phyloP scores from a whole-genome alignment of 1,140 invertebrate genomes.

The Rhyzopertha dominica region DNA sequence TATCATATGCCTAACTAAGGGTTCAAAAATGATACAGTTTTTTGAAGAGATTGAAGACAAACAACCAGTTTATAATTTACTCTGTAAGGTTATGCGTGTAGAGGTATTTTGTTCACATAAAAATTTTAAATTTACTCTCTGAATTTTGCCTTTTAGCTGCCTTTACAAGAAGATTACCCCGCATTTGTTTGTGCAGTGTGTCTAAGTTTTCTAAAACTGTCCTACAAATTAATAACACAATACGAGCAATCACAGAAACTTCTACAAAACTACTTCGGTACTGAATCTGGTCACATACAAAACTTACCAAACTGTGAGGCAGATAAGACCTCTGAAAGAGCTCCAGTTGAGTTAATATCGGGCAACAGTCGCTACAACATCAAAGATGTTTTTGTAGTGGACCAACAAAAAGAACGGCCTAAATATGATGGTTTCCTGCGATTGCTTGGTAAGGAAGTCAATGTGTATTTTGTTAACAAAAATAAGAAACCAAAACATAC shows the following conservation, averaged over 20 bases:
- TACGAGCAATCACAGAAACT: conserved; percentile 19
- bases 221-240: conserved; percentile 21
- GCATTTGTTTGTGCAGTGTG: conserved; percentile 23
- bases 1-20: too few species aligned
- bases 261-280: too few species aligned
- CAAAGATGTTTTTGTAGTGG: conserved; percentile 4
- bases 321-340: not conserved
- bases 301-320: conserved; percentile 3
- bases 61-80: too few species aligned
- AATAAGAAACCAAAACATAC: not conserved
- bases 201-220: conserved; percentile 18
- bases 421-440: conserved; percentile 2
- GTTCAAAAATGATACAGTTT: too few species aligned
- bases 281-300: too few species aligned
- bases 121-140: too few species aligned
- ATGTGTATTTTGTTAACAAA: conserved; percentile 1
- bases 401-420: conserved; percentile 4
- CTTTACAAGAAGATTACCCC: too few species aligned
- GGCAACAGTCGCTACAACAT: conserved; percentile 5
- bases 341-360: conserved; percentile 2
- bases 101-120: too few species aligned
- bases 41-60: too few species aligned
- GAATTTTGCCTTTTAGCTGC: too few species aligned
- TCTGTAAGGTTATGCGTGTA: too few species aligned
- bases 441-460: conserved; percentile 3